Evolutionary conservation across 2,888 invertebrate genomes (phyloP).

Genomic region (Lasioglossum lativentre): DNA sequence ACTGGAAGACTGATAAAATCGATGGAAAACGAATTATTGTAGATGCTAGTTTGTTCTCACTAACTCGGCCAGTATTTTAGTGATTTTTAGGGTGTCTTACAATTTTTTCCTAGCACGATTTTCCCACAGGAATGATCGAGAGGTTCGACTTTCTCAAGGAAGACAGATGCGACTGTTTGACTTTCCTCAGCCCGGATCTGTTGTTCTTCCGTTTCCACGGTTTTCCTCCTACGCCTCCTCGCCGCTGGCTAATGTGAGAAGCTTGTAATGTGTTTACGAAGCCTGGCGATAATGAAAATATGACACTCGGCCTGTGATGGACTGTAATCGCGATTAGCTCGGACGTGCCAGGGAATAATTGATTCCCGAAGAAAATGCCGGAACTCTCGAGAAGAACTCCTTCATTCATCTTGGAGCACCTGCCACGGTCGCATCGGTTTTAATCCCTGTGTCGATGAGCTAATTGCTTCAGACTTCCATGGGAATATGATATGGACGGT

Average conservation of each 20-base stretch:
- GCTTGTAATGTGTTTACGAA: conserved; percentile 75
- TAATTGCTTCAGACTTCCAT: background rate
- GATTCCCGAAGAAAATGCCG: conserved; percentile 36
- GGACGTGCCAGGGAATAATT: conserved; percentile 43
- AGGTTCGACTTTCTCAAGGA: conserved; percentile 51
- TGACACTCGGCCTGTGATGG: conserved; percentile 73
- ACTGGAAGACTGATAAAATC: no score
- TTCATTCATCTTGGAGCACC: background rate
- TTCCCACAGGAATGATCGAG: conserved; percentile 59
- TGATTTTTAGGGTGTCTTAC: background rate
- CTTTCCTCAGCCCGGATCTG: conserved; percentile 36
- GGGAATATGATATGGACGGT: background rate
- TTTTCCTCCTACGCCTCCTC: background rate
- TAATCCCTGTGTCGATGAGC: conserved; percentile 3
- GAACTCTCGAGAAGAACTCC: background rate
- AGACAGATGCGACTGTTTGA: conserved; percentile 63
- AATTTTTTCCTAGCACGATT: background rate
- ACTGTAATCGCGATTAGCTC: conserved; percentile 58
- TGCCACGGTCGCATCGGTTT: background rate
- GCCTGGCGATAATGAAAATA: conserved; percentile 76
- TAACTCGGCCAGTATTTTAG: background rate
- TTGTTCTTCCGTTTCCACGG: conserved; percentile 54
- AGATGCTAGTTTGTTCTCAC: background rate
- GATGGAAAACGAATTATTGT: no score
- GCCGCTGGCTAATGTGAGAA: conserved; percentile 71